Base-by-base conservation (phyloP, 2,888 invertebrate species). In the Coenonympha glycerion region DNA sequence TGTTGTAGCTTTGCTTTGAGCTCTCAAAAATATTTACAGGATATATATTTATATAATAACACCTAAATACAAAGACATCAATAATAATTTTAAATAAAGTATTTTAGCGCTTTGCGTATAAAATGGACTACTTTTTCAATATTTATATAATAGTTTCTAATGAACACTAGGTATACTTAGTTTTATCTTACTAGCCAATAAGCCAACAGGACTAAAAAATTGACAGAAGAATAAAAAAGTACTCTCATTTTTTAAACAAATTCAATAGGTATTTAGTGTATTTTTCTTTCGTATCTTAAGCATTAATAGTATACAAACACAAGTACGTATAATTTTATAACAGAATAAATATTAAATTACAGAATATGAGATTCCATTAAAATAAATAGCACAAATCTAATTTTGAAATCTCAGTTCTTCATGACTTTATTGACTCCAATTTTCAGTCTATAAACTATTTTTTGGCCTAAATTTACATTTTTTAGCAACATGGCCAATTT, bases 101-200 rank as follows among this genome's bases (percentile, higher is more conserved):
- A 8, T 22, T 5, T 11, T 30, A 36, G 24, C 22, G 28, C 18
- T 47, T 47, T 30, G 40, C 47, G 11, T 53, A 49, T n/a, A 51
- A 52, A 57, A 53, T 51, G 53, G 55, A 58, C 51, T 49, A 41
- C 41, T 46, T 31, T 9, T 15, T 24, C 30, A 50, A 41, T 13
- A 31, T 50, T 44, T 28, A 28, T n/a, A 28, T 55, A 59, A 59
- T 61, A 59, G 53, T 59, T 54, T 52, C 41, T 49, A 58, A 48
- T 58, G 59, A 59, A 59, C 56, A 61, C 59, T 30, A n/a, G n/a
- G n/a, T n/a, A 49, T 24, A 16, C 33, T 49, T 53, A 19, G 15
- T 24, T 16, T 36, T 22, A 28, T 18, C 11, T 21, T 19, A 28
- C 41, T 30, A 47, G 30, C 30, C 28, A 34, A 44, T 16, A 13